A percentile compares a stretch with the other conserved stretches of the same genome.
These are phyloP conservation scores for Prenolepis imparis DNA, from an alignment of 2,888 invertebrate species.

Conservation along the genomic window DNA sequence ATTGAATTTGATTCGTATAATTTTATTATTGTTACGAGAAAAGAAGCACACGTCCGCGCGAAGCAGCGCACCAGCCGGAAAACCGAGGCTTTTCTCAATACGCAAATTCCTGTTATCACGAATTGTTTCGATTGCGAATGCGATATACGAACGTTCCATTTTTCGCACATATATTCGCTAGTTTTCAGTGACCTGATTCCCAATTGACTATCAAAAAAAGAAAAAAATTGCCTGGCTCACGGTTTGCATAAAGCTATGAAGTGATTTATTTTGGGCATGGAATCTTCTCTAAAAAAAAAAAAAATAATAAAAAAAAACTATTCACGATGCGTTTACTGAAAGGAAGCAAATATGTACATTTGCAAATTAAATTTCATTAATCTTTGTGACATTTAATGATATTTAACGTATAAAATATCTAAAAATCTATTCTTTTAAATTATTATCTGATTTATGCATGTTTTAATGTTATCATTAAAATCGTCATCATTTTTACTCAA, in stretches of 20 bases:
- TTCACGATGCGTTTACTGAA: not conserved
- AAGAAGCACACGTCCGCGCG: not conserved
- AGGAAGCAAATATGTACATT: not conserved
- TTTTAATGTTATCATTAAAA: not conserved
- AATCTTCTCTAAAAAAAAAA: not conserved
- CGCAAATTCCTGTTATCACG: not conserved
- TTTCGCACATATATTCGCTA: not conserved
- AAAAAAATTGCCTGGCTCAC: not conserved
- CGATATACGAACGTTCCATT: conserved; percentile 2
- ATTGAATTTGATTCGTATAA: conserved; percentile 32
- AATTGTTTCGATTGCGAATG: conserved; percentile 17
- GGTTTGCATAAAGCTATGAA: not conserved
- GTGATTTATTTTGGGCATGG: not conserved
- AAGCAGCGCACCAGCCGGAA: not conserved
- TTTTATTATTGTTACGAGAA: conserved; percentile 46
- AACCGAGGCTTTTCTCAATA: not conserved
- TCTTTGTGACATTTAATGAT: not conserved
- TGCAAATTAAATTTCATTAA: not conserved
- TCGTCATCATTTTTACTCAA: not conserved
- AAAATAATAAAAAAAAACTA: not conserved
- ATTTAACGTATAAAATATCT: not conserved
- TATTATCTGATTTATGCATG: not conserved
- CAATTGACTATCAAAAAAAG: conserved; percentile 2
- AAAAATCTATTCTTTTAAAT: not conserved
- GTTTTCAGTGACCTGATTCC: not conserved